Evolutionary conservation across 2,113 vertebrate species (phyloP), one percentile per base, ranked within the genome.

Genomic region (Pollachius pollachius): DNA sequence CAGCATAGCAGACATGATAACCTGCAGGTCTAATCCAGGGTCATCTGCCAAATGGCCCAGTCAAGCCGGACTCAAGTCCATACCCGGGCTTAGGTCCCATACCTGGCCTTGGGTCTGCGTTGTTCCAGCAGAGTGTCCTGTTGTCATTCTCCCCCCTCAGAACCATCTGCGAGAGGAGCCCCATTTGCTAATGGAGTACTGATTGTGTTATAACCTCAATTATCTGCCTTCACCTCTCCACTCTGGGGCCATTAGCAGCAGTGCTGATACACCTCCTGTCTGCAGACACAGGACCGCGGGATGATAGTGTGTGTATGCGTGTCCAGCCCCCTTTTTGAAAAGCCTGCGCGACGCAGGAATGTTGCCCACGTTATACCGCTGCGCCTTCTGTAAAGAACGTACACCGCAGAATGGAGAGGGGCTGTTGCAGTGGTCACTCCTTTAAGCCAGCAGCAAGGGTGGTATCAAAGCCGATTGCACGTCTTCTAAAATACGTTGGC

Each of bases 171-270:
- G 19, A 1, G 7, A 61, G 59, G n/a, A 18, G 2, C 59, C n/a
- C 25, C 21, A 13, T 25, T 60, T 65, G 67, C 76, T 88, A 89
- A 88, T 89, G 87, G 80, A 85, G 80, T 64, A 5, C 78, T 84
- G 82, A 85, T 87, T 86, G 81, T 73, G 85, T 88, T 90, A 88
- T 70, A 85, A 76, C 76, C 78, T 79, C 79, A 81, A 85, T 89
- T 84, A 89, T 87, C 87, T 81, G 72, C 68, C 78, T 76, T 80
- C 81, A 81, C 71, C 80, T 76, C 21, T 4, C 81, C 79, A 73
- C 80, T 76, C 21, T 4, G 0, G 71, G 69, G 82, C 81, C 85
- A 88, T 90, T 90, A 90, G 87, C 84, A 34, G 84, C 76, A 23
- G 2, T 23, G 84, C 74, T 80, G 81, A 87, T 85, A 67, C 78